Conservation (phyloP, 2,113 vertebrate species). For the Callospermophilus lateralis region DNA sequence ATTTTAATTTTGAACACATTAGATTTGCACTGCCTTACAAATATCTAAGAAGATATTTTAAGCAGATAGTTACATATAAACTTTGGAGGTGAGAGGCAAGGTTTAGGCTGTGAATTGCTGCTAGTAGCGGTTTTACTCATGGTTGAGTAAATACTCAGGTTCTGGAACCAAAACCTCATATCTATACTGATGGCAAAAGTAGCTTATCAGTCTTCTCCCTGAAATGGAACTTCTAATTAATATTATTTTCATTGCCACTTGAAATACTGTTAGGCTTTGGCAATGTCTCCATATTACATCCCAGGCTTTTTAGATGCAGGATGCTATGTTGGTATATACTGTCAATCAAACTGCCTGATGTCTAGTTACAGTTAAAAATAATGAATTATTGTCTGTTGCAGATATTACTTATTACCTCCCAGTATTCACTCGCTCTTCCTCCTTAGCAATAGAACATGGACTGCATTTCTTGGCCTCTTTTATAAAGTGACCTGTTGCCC, state of each 20-base stretch:
- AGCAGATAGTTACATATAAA: neutral
- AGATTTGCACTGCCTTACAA: neutral
- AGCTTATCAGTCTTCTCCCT: neutral
- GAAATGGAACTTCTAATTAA: constrained; percentile 8
- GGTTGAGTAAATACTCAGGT: neutral
- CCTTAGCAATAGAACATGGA: neutral
- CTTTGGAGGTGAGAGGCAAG: neutral
- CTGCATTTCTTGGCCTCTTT: neutral
- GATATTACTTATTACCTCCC: neutral
- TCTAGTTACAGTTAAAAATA: neutral
- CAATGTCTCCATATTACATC: neutral
- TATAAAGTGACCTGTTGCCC: neutral
- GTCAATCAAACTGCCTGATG: neutral
- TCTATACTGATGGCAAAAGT: neutral
- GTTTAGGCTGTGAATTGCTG: constrained; percentile 1
- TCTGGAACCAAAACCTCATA: neutral
- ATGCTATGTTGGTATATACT: neutral
- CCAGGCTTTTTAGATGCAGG: neutral
- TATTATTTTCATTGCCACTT: constrained; percentile 33
- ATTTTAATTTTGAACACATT: neutral
- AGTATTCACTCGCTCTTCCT: neutral
- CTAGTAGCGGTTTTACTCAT: neutral
- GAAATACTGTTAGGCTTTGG: constrained; percentile 1
- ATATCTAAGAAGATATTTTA: neutral
- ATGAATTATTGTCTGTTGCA: neutral